Percentiles rank a stretch among this genome's conserved stretches.
These are phyloP conservation scores for Nanorana parkeri DNA, from an alignment of 2,113 vertebrate genomes.

Conservation along the genomic window DNA sequence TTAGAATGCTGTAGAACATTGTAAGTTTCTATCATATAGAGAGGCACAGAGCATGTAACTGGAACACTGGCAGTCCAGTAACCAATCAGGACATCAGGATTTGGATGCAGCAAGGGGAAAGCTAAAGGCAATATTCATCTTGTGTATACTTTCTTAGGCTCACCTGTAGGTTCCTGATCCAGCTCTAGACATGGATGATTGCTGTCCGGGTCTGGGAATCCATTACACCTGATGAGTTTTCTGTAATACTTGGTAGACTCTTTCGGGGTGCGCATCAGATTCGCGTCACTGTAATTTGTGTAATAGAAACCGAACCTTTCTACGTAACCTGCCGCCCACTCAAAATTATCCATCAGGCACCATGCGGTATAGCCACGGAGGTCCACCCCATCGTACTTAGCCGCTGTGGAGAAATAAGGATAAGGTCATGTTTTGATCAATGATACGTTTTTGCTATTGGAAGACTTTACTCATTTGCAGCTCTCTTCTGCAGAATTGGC, in stretches of 20 bases:
- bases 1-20: background rate
- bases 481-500: no score
- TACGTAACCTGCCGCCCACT: slow-evolving; percentile 87
- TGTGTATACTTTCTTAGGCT: background rate
- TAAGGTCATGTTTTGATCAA: background rate
- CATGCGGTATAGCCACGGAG: slow-evolving; percentile 89
- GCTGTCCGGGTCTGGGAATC: slow-evolving; percentile 85
- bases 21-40: no score
- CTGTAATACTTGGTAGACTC: slow-evolving; percentile 78
- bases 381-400: slow-evolving; percentile 78
- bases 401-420: slow-evolving; percentile 65
- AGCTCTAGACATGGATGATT: slow-evolving; percentile 79
- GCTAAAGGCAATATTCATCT: no score
- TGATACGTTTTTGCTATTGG: no score
- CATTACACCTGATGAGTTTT: slow-evolving; percentile 83
- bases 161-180: slow-evolving; percentile 74
- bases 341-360: slow-evolving; percentile 92
- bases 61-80: background rate
- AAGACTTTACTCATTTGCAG: no score
- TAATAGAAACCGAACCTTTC: slow-evolving; percentile 90
- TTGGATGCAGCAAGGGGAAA: no score
- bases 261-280: slow-evolving; percentile 80
- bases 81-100: background rate
- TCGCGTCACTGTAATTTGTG: slow-evolving; percentile 82
- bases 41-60: background rate